These are phyloP conservation scores for Bungarus multicinctus DNA, from an alignment of 2,113 vertebrate genomes.

Conservation along the genomic window DNA sequence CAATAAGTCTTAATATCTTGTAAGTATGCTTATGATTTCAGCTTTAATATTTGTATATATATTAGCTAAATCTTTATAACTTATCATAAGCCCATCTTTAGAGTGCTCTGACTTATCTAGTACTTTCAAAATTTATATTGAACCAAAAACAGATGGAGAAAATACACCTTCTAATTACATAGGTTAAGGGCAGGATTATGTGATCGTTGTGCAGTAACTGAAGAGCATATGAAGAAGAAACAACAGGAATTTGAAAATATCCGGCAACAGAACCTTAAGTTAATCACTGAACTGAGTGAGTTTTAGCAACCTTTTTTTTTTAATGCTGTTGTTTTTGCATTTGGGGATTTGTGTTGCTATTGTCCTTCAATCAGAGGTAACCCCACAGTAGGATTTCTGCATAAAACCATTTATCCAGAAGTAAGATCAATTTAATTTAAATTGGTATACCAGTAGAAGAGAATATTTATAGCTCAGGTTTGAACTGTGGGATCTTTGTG, in stretches of 20 bases:
- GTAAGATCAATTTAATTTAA: not conserved
- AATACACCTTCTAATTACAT: slow-evolving; percentile 5
- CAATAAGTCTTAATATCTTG: not conserved
- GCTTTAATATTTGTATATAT: not conserved
- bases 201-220: slow-evolving; percentile 82
- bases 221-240: slow-evolving; percentile 83
- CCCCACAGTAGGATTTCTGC: not conserved
- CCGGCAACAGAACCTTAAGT: slow-evolving; percentile 79
- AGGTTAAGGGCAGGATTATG: slow-evolving; percentile 85
- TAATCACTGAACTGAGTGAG: slow-evolving; percentile 88
- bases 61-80: not conserved
- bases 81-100: not conserved
- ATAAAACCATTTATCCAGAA: not conserved
- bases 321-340: not conserved
- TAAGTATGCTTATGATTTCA: not conserved
- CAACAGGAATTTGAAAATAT: slow-evolving; percentile 83
- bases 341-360: not conserved
- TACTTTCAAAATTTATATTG: not conserved
- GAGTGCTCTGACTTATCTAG: not conserved
- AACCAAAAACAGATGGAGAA: slow-evolving; percentile 9
- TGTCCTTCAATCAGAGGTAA: not conserved
- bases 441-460: not conserved
- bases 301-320: slow-evolving; percentile 37
- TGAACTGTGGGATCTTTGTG: not conserved
- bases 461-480: not conserved